These are phyloP conservation scores for Eretmochelys imbricata DNA, from an alignment of 2,113 vertebrate genomes.

Conservation along the genomic window DNA sequence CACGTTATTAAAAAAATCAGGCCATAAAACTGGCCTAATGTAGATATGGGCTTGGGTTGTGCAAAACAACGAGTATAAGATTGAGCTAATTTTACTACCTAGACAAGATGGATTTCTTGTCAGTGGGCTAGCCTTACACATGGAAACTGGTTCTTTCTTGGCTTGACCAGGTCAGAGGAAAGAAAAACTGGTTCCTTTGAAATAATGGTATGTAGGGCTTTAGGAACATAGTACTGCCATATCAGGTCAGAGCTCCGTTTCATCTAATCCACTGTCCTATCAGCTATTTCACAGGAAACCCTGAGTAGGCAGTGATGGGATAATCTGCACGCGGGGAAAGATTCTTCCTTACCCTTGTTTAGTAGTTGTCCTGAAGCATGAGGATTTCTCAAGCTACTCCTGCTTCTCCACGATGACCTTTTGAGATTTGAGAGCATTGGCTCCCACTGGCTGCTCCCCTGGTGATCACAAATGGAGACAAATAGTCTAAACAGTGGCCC, in stretches of 20 bases:
- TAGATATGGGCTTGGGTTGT: conserved; percentile 26
- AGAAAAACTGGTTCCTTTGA: not conserved
- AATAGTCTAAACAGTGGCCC: not conserved
- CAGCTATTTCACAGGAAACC: not conserved
- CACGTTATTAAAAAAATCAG: conserved; percentile 52
- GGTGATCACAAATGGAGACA: not conserved
- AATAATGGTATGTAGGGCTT: not conserved
- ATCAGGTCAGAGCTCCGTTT: not conserved
- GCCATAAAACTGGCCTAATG: conserved; percentile 59
- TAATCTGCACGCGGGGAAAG: not conserved
- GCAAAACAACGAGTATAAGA: conserved; percentile 32
- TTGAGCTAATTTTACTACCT: conserved; percentile 62
- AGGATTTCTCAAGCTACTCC: not conserved
- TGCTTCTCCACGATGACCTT: not conserved
- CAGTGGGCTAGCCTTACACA: not conserved
- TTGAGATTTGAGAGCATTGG: not conserved
- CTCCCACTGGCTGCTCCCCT: not conserved
- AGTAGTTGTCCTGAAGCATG: not conserved
- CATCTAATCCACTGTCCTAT: not conserved
- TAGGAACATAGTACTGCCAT: not conserved
- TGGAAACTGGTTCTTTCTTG: not conserved
- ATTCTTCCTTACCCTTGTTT: not conserved
- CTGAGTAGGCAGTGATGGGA: not conserved
- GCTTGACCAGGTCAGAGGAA: not conserved
- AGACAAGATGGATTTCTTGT: conserved; percentile 64